Evolutionary conservation across 2,113 vertebrate species (phyloP).

Genomic region (Lepus timidus): DNA sequence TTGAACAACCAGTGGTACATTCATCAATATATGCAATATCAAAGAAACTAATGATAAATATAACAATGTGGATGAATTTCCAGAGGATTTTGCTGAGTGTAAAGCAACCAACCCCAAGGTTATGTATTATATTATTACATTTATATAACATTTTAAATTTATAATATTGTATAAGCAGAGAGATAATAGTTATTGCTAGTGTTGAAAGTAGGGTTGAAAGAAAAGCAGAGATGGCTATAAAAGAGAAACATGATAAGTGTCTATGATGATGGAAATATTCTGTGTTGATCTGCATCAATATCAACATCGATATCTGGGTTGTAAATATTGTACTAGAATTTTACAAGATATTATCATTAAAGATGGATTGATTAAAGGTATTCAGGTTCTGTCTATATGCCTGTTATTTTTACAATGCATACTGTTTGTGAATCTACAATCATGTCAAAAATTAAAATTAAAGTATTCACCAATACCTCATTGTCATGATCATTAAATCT

Average conservation of each 20-base stretch:
- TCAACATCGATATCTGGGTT: background rate
- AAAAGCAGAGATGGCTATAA: background rate
- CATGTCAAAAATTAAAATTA: background rate
- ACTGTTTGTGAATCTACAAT: background rate
- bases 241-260: background rate
- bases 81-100: background rate
- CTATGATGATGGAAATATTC: background rate
- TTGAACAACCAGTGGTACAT: background rate
- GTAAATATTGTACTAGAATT: background rate
- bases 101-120: background rate
- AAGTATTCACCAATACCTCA: background rate
- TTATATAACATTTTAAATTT: background rate
- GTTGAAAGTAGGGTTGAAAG: background rate
- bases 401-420: background rate
- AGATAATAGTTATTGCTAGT: background rate
- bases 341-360: background rate
- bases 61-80: background rate
- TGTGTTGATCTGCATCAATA: background rate
- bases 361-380: background rate
- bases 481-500: background rate
- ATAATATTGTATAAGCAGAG: background rate
- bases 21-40: background rate
- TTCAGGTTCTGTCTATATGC: background rate
- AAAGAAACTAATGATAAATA: background rate
- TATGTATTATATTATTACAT: background rate